phyloP scores from a whole-genome alignment of 2,797 vertebrate species.

The Myiotriccus ornatus region DNA sequence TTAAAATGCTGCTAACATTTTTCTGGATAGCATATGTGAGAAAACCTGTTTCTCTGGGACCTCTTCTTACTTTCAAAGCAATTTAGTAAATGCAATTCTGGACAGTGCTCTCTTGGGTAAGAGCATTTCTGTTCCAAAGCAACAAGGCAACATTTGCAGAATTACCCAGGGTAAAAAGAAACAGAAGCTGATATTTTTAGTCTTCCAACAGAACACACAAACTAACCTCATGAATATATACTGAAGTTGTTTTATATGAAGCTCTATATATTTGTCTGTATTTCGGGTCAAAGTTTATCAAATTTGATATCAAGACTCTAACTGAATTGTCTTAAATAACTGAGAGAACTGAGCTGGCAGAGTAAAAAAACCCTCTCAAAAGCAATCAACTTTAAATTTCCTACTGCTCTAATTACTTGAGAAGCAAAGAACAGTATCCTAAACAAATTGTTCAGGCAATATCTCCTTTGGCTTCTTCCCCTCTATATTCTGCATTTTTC shows the following conservation, averaged over 20 bases:
- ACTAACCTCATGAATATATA: not conserved
- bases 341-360: not conserved
- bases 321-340: not conserved
- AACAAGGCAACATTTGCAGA: not conserved
- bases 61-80: not conserved
- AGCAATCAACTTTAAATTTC: not conserved
- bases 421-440: not conserved
- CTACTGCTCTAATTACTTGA: not conserved
- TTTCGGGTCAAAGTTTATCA: not conserved
- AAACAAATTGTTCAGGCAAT: not conserved
- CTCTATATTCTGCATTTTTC: not conserved
- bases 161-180: not conserved
- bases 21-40: not conserved
- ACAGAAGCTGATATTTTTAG: not conserved
- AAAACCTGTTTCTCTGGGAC: not conserved
- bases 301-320: not conserved
- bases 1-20: not conserved
- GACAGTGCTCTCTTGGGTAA: not conserved
- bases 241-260: not conserved
- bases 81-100: not conserved
- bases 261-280: not conserved
- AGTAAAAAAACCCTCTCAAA: not conserved
- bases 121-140: not conserved
- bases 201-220: not conserved
- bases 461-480: not conserved